These are phyloP conservation scores for Oscheius sp. DNA, from an alignment of 1,140 invertebrate genomes.

Conservation along the genomic window DNA sequence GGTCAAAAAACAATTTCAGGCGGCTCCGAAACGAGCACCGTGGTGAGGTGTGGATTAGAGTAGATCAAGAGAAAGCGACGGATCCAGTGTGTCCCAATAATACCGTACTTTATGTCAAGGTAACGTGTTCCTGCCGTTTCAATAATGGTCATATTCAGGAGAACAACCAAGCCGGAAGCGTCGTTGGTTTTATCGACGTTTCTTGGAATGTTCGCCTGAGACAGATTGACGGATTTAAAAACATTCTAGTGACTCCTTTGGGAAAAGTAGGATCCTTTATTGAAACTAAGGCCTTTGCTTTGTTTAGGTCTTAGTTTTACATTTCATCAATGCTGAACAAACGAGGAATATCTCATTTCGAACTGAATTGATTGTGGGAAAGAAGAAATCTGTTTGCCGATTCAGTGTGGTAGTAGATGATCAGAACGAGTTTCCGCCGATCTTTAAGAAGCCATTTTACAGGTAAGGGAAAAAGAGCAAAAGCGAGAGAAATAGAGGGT, in stretches of 20 bases:
- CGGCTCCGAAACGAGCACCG: neutral
- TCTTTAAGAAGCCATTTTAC: neutral
- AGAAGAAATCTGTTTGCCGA: neutral
- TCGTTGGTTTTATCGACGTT: neutral
- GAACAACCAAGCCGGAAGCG: neutral
- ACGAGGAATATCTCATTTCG: neutral
- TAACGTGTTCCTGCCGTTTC: neutral
- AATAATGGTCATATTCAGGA: neutral
- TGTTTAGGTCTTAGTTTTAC: neutral
- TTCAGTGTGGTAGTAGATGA: neutral
- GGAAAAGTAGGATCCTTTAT: neutral
- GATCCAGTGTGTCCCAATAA: neutral
- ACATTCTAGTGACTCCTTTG: neutral
- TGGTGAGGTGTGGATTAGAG: neutral
- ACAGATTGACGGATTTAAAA: neutral
- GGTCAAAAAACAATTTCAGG: too few species aligned
- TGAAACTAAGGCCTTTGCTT: too few species aligned
- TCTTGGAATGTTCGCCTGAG: neutral
- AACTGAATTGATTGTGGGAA: neutral
- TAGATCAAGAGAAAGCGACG: neutral
- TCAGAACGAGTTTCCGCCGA: neutral
- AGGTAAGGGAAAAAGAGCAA: neutral
- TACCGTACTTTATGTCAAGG: too few species aligned
- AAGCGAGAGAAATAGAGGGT: too few species aligned
- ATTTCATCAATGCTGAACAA: neutral